Evolutionary conservation across 2,113 vertebrate species (phyloP).

Genomic region (Nibea albiflora): DNA sequence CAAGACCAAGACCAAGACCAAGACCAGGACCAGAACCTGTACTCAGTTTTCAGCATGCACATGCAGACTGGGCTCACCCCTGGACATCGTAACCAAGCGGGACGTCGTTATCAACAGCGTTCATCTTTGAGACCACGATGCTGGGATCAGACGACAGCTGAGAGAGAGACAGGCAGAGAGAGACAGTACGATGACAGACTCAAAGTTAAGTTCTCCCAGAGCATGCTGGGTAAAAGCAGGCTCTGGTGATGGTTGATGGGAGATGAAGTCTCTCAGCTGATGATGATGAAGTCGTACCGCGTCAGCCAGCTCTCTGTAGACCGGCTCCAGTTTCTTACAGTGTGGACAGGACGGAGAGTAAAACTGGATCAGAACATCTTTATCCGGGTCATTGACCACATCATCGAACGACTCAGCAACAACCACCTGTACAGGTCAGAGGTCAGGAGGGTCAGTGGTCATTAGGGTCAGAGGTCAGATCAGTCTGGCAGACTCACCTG

Average conservation of each 20-base stretch:
- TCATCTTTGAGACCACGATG: slow-evolving; percentile 82
- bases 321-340: slow-evolving; percentile 84
- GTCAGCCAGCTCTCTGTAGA: slow-evolving; percentile 79
- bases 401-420: slow-evolving; percentile 85
- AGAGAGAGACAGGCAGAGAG: background rate
- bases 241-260: no score
- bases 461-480: background rate
- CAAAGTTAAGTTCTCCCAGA: no score
- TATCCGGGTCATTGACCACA: slow-evolving; percentile 75
- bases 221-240: no score
- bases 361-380: slow-evolving; percentile 84
- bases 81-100: slow-evolving; percentile 80
- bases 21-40: background rate
- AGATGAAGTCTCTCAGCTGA: background rate
- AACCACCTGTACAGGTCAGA: slow-evolving; percentile 73
- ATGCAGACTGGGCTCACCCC: slow-evolving; percentile 71
- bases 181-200: background rate
- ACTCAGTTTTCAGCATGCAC: background rate
- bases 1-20: no score
- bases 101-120: slow-evolving; percentile 80
- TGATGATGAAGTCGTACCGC: slow-evolving; percentile 52
- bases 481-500: slow-evolving; percentile 69
- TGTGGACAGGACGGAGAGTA: slow-evolving; percentile 82
- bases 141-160: slow-evolving; percentile 73
- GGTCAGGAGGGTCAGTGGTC: background rate